Base-by-base conservation (phyloP, 2,797 vertebrate species). In the Poecilia velifera region DNA sequence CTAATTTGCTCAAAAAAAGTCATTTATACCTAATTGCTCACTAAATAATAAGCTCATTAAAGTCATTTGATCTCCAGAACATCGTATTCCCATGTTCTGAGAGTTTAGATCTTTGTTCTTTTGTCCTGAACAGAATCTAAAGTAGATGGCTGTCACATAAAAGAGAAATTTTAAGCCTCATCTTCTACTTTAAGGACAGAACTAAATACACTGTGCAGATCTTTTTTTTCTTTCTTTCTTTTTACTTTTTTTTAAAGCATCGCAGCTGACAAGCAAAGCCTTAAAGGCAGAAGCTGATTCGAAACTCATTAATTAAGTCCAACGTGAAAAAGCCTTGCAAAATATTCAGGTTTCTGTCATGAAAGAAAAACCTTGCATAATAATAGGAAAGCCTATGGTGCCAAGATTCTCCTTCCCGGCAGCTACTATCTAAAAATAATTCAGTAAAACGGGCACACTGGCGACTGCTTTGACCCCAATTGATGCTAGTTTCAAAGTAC, bases 281-380 rank as follows among this genome's bases (percentile, higher is more conserved):
- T 62, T 51, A 14, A 25, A 79, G 72, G n/a, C 79, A 74, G 45
- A 68, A 72, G 66, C 34, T 45, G 28, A 68, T n/a, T 74, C 41
- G 20, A 81, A 79, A 80, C 16, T 62, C 57, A 51, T 77, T 82
- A 79, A 78, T 72, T 22, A 83, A 87, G 79, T 59, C 59, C 74
- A 55, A 46, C 45, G 7, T 76, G 57, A 80, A 74, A n/a, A 46
- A 84, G 36, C 62, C 64, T 6, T 13, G 31, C 78, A 46, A 86
- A 72, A 76, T 3, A 75, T 16, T 57, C 55, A 59, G 3, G 9
- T 66, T 76, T 84, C 72, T 78, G 57, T 80, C 80, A 79, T 47
- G 59, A 74, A 88, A 25, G 76, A 28, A 75, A 64, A 64, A 74
- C 68, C 64, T 20, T 4, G 46, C 39, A 66, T 43, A 70, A 55